Percentiles rank a stretch among this genome's conserved stretches.
phyloP scores from a whole-genome alignment of 2,797 vertebrate species.

The Siniperca undulata region DNA sequence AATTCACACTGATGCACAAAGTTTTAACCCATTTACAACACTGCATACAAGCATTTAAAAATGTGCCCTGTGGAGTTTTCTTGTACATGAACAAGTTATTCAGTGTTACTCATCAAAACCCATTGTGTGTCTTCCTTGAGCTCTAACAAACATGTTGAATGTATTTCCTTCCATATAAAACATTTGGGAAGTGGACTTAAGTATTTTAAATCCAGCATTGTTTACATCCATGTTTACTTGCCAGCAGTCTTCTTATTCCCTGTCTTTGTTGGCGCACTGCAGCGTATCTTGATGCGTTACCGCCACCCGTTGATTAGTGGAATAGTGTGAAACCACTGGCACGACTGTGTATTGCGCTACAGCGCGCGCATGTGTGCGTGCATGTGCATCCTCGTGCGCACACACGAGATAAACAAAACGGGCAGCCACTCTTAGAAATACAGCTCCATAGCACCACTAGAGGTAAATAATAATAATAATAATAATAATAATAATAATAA shows the following conservation, averaged over 20 bases:
- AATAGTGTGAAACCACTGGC: not conserved
- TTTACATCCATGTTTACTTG: no score
- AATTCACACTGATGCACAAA: slow-evolving; percentile 3
- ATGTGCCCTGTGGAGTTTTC: not conserved
- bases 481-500: no score
- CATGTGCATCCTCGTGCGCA: no score
- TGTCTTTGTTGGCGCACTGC: not conserved
- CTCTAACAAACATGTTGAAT: not conserved
- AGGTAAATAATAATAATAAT: not conserved
- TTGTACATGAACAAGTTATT: not conserved
- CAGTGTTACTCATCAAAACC: not conserved
- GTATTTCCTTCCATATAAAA: no score
- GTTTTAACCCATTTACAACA: slow-evolving; percentile 11
- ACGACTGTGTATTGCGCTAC: not conserved
- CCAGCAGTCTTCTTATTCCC: no score
- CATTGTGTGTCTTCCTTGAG: not conserved
- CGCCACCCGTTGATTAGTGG: not conserved
- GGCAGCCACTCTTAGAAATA: not conserved
- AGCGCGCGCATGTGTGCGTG: no score
- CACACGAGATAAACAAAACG: no score
- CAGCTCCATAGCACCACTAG: not conserved
- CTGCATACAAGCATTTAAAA: not conserved
- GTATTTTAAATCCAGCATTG: no score
- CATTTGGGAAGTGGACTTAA: no score
- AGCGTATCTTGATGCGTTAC: not conserved